Percentiles rank a stretch among this genome's conserved stretches.
phyloP scores from a whole-genome alignment of 2,113 vertebrate species.

The Pelmatolapia mariae region DNA sequence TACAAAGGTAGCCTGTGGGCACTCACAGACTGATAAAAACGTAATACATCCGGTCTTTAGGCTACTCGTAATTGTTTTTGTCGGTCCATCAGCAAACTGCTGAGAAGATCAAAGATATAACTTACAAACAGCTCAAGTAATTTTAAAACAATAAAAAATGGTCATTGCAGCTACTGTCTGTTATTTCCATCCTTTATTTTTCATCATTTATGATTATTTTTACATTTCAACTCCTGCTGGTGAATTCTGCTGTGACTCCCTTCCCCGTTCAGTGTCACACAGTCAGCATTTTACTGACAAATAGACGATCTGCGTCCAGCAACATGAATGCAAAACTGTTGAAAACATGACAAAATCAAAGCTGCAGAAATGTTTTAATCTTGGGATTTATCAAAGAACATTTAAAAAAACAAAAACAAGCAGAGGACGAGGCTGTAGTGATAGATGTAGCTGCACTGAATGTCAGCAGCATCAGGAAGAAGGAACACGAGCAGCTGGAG shows the following conservation, averaged over 20 bases:
- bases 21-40: not conserved
- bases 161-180: not conserved
- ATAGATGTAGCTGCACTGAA: not conserved
- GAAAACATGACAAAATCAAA: not conserved
- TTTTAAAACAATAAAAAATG: not conserved
- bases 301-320: not conserved
- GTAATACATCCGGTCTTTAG: not conserved
- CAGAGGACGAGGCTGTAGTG: not conserved
- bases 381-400: not conserved
- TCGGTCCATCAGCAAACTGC: not conserved
- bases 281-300: not conserved
- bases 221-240: not conserved
- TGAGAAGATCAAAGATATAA: not conserved
- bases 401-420: not conserved
- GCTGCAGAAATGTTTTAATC: not conserved
- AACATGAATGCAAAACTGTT: not conserved
- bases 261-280: not conserved
- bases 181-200: not conserved
- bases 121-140: not conserved
- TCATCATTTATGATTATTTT: not conserved
- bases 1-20: not conserved
- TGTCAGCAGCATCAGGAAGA: not conserved
- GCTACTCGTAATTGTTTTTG: not conserved
- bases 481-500: not conserved
- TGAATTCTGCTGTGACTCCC: not conserved